phyloP scores from a whole-genome alignment of 2,113 vertebrate genomes.

The Pangasianodon gigas region DNA sequence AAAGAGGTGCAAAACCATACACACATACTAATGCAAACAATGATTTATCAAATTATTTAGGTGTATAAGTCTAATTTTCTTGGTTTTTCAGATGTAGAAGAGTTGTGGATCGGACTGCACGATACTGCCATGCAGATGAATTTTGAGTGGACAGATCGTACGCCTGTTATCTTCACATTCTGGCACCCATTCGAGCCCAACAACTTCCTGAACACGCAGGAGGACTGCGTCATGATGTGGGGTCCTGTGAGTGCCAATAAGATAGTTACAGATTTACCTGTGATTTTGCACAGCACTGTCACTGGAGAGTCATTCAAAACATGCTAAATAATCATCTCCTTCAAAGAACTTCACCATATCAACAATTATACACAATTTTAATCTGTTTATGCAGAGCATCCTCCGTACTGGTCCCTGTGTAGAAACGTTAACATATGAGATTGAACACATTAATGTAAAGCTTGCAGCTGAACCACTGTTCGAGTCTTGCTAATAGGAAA shows the following conservation, averaged over 20 bases:
- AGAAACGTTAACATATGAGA: background rate
- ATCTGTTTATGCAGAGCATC: background rate
- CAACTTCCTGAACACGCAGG: constrained; percentile 90
- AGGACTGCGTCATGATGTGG: constrained; percentile 96
- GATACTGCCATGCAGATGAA: constrained; percentile 94
- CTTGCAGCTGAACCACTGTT: background rate
- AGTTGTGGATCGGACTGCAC: constrained; percentile 95
- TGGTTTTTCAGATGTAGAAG: constrained; percentile 80
- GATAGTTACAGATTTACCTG: background rate
- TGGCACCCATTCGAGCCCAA: constrained; percentile 98
- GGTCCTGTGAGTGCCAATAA: constrained; percentile 81
- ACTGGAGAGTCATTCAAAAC: background rate
- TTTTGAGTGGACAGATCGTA: constrained; percentile 95
- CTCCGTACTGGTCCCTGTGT: background rate
- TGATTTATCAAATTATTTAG: background rate
- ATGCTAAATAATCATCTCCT: background rate
- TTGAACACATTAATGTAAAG: background rate
- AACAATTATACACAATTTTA: background rate
- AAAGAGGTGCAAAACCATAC: constrained; percentile 72
- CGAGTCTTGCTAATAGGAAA: background rate
- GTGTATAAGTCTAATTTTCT: background rate
- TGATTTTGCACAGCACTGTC: background rate
- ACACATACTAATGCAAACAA: background rate
- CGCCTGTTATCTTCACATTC: constrained; percentile 88
- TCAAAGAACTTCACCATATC: background rate